phyloP scores from a whole-genome alignment of 1,140 invertebrate genomes.

The Thaumetopoea pityocampa region DNA sequence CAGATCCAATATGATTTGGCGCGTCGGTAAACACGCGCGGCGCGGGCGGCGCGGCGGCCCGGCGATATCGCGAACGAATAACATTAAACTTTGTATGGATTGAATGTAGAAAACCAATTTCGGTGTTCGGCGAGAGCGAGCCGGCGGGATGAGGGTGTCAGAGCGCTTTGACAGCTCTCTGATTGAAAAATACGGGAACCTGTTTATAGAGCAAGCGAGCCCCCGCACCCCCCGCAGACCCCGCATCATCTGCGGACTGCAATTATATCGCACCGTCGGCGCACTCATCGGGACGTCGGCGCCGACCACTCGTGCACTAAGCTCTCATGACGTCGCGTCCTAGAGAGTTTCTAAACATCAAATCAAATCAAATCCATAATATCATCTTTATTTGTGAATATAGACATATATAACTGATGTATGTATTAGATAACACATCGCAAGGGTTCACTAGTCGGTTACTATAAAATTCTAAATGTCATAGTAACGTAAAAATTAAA shows the following conservation, averaged over 20 bases:
- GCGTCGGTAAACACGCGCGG: constrained; percentile 75
- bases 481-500: too few relatives aligned
- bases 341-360: too few relatives aligned
- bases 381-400: too few relatives aligned
- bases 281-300: too few relatives aligned
- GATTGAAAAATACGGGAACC: constrained; percentile 77
- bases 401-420: too few relatives aligned
- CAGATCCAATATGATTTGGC: constrained; percentile 76
- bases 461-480: too few relatives aligned
- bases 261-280: constrained; percentile 4
- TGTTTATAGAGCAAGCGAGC: constrained; percentile 73
- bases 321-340: too few relatives aligned
- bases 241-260: constrained; percentile 12
- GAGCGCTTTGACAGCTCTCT: constrained; percentile 76
- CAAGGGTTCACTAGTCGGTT: too few relatives aligned
- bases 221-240: constrained; percentile 21
- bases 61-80: constrained; percentile 75
- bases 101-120: constrained; percentile 77
- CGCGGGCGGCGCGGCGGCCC: constrained; percentile 73
- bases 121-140: constrained; percentile 73
- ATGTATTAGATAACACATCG: too few relatives aligned
- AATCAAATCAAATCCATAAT: too few relatives aligned
- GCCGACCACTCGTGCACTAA: too few relatives aligned
- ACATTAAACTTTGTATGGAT: constrained; percentile 76
- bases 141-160: constrained; percentile 74